Conservation (phyloP, 2,797 vertebrate species). For the Loris lydekkerianus region DNA sequence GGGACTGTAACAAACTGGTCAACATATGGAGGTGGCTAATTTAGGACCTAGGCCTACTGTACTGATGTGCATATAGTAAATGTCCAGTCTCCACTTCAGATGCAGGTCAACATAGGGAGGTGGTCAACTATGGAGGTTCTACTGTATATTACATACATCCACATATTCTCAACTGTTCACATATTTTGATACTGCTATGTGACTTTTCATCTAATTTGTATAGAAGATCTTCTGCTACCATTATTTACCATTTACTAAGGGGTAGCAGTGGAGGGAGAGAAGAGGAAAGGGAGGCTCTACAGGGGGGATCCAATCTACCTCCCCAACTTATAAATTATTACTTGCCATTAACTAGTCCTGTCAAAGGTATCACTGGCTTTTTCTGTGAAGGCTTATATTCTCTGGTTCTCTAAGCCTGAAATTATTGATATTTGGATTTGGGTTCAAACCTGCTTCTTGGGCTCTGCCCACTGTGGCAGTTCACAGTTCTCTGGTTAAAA, state of each 20-base stretch:
- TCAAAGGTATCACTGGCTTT: not conserved
- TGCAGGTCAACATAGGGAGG: no score
- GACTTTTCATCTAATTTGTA: not conserved
- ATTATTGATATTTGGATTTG: constrained; percentile 10
- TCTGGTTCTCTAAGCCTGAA: constrained; percentile 32
- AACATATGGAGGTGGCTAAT: no score
- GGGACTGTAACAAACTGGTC: no score
- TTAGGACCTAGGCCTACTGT: no score
- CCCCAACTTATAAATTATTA: not conserved
- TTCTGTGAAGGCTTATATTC: constrained; percentile 1
- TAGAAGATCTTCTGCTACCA: not conserved
- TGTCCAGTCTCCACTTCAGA: no score
- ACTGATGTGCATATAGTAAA: no score
- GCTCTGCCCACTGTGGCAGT: not conserved
- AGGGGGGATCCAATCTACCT: not conserved
- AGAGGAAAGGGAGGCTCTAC: not conserved
- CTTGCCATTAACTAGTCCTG: not conserved
- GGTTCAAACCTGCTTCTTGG: not conserved
- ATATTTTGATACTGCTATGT: constrained; percentile 19
- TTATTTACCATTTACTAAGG: not conserved
- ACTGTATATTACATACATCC: not conserved
- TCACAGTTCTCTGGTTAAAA: constrained; percentile 28
- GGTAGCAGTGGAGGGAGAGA: not conserved
- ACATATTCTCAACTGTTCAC: not conserved
- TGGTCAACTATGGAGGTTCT: no score